These are phyloP conservation scores for Peromyscus maniculatus DNA, from an alignment of 2,113 vertebrate genomes.

Conservation along the genomic window DNA sequence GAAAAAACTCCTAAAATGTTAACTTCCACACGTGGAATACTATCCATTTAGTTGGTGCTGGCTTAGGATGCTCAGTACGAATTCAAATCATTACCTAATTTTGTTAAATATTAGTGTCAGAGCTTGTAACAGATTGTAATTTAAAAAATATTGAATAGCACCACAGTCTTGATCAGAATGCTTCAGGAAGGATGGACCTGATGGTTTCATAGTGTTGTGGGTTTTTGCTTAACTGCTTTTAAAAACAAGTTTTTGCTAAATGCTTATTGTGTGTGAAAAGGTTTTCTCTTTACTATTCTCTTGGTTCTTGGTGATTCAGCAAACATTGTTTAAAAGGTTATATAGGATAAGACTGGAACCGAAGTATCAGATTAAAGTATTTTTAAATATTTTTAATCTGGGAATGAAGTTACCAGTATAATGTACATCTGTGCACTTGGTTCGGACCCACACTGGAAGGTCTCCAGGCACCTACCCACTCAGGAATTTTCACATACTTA, in stretches of 20 bases:
- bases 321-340: background rate
- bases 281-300: background rate
- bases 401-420: conserved; percentile 4
- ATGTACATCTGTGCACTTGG: background rate
- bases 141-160: background rate
- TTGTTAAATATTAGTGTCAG: background rate
- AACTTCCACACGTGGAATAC: background rate
- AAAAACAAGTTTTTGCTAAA: background rate
- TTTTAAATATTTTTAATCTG: conserved; percentile 4
- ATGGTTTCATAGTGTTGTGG: background rate
- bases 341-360: background rate
- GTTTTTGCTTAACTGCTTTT: background rate
- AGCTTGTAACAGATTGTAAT: background rate
- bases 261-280: background rate
- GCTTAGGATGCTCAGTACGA: background rate
- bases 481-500: background rate
- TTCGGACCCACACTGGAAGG: background rate
- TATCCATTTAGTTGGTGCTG: background rate
- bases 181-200: background rate
- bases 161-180: background rate
- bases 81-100: background rate
- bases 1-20: background rate
- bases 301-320: background rate
- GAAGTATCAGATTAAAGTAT: background rate
- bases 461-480: background rate